These are phyloP conservation scores for Brachypodius melanocephalos DNA, from an alignment of 2,113 vertebrate species.

Conservation along the genomic window DNA sequence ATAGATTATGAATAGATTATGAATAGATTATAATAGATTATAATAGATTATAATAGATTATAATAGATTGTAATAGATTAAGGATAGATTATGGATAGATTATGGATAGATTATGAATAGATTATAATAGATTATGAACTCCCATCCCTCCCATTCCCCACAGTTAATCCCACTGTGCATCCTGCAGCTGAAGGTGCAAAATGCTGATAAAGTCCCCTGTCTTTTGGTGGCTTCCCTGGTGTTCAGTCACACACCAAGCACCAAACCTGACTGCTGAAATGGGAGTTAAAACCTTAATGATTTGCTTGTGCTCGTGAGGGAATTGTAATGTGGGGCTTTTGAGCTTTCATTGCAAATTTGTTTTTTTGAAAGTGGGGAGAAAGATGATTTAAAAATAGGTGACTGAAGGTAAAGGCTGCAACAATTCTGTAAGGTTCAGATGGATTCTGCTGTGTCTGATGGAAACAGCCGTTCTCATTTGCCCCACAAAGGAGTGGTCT, in stretches of 20 bases:
- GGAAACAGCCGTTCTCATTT: not conserved
- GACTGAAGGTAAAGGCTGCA: not conserved
- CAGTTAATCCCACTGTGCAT: fast-evolving
- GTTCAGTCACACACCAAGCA: not conserved
- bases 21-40: no score
- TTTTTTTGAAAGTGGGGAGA: not conserved
- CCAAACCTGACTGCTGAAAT: not conserved
- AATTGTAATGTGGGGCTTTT: not conserved
- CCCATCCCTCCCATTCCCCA: not conserved
- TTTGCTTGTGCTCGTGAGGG: not conserved
- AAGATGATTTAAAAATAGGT: not conserved
- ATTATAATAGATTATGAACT: not conserved
- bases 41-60: no score
- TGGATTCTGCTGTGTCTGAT: not conserved
- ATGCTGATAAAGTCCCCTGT: not conserved
- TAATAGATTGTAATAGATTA: not conserved
- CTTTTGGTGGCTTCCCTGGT: not conserved
- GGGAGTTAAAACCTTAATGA: not conserved
- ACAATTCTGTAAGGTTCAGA: not conserved
- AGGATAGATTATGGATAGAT: no score
- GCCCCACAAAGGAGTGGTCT: not conserved
- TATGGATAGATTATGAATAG: not conserved
- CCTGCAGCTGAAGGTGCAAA: not conserved
- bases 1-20: not conserved
- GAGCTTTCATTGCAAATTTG: not conserved